Base-by-base conservation (phyloP, 2,113 vertebrate genomes). In the Struthidea cinerea region DNA sequence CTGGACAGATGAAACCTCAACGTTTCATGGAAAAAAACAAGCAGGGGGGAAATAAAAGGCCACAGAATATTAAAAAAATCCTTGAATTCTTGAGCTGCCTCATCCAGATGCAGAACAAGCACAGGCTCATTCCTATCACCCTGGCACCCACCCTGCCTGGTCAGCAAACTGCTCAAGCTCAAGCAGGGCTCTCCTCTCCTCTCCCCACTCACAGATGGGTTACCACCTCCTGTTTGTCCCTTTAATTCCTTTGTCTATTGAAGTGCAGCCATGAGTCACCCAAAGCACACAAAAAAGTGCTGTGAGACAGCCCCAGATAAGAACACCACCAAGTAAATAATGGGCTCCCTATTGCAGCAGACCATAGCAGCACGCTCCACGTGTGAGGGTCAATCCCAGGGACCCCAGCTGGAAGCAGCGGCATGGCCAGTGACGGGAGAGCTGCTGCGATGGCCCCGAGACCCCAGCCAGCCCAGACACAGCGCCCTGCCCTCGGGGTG, bases 301-400 rank as follows among this genome's bases (percentile, higher is more conserved):
- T 28, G 15, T 5, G 37, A 55, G 82, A 37, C 28, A 64, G 59
- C 61, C 73, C 49, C 1, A 68, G 61, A 28, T 44, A 46, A 77
- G 53, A n/a, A 3, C 9, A 42, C 3, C 4, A 11, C 41, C 35
- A 28, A 26, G 57, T 6, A 37, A 35, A 50, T 15, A 27, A 22
- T 6, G 56, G 57, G 35, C 24, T 87, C 50, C 78, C 69, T 11
- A 3, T 7, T 14, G 8, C 60, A 55, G 16, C 28, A 79, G 67
- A 14, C 10, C 33, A 3, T 0, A 6, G 68, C 7, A 46, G 17
- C 28, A 1, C 2, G 22, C 23, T 42, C 32, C 23, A 3, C 2
- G 21, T 1, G 28, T 23, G 46, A n/a, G 41, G 24, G n/a, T 8
- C 17, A 41, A 0, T 8, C 18, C 30, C 0, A 13, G 61, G 52